Conservation (phyloP, 2,797 vertebrate species). For the Pteropus rufus region DNA sequence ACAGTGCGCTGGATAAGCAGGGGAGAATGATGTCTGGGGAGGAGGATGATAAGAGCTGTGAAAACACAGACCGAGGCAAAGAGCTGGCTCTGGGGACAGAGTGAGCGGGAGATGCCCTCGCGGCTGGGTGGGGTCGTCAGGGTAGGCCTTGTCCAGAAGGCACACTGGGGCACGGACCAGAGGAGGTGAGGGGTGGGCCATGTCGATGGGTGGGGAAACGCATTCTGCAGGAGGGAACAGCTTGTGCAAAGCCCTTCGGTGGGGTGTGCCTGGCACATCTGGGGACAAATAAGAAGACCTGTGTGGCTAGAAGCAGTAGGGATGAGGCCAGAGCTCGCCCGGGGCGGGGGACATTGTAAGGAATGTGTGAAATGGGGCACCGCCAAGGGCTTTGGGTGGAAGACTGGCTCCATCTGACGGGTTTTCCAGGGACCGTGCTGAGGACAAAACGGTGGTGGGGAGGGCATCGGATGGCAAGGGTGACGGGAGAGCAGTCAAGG, state of each 20-base stretch:
- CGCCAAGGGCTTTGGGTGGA: neutral
- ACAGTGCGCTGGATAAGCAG: neutral
- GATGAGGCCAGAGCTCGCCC: neutral
- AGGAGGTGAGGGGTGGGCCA: neutral
- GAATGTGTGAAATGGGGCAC: neutral
- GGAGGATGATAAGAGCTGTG: neutral
- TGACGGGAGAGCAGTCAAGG: fast-evolving
- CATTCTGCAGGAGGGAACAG: neutral
- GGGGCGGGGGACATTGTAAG: neutral
- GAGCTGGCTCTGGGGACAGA: fast-evolving
- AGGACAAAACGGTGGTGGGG: fast-evolving
- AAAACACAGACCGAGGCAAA: neutral
- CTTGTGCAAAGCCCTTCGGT: neutral
- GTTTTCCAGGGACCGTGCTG: too few species aligned
- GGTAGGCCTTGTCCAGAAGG: neutral
- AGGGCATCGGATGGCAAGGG: fast-evolving
- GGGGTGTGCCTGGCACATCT: neutral
- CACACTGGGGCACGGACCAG: neutral
- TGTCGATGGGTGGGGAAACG: neutral
- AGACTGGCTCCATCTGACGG: neutral
- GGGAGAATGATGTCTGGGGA: fast-evolving
- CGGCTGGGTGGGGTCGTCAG: fast-evolving
- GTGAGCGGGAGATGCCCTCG: neutral
- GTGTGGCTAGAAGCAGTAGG: neutral
- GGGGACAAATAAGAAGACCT: neutral